These are phyloP conservation scores for Microtus montanus DNA, from an alignment of 2,113 vertebrate species.

Conservation along the genomic window DNA sequence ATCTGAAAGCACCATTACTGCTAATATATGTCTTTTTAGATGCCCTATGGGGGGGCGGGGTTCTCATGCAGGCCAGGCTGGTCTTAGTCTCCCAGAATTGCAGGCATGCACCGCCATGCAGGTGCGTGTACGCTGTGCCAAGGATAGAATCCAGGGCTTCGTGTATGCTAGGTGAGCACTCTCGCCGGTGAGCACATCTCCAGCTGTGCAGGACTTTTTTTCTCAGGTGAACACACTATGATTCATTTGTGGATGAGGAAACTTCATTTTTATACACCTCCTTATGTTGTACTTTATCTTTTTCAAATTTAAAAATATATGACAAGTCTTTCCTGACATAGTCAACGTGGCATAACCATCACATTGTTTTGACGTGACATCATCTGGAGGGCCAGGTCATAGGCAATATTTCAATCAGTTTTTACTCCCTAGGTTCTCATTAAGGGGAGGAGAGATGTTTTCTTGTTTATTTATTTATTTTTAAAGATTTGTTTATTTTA, in stretches of 20 bases:
- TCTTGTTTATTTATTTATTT: not conserved
- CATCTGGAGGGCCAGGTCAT: not conserved
- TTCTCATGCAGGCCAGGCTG: not conserved
- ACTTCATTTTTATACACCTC: not conserved
- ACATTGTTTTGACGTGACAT: slow-evolving; percentile 4
- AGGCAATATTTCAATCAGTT: slow-evolving; percentile 10
- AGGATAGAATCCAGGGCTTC: not conserved
- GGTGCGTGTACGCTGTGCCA: not conserved
- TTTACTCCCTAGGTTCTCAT: not conserved
- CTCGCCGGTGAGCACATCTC: too few relatives aligned
- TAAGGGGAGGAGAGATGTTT: not conserved
- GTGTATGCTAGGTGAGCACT: not conserved
- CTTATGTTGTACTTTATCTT: not conserved
- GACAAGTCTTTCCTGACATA: not conserved
- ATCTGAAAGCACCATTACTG: not conserved
- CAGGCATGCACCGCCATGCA: not conserved
- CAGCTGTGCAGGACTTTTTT: not conserved
- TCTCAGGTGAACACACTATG: not conserved
- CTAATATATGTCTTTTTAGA: not conserved
- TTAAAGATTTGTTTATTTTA: not conserved
- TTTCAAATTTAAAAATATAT: not conserved
- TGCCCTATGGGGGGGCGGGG: not conserved
- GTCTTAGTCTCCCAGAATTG: not conserved
- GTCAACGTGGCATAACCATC: not conserved
- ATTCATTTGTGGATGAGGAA: slow-evolving; percentile 2